Evolutionary conservation across 2,113 vertebrate species (phyloP).

Genomic region (Ptilonorhynchus violaceus): DNA sequence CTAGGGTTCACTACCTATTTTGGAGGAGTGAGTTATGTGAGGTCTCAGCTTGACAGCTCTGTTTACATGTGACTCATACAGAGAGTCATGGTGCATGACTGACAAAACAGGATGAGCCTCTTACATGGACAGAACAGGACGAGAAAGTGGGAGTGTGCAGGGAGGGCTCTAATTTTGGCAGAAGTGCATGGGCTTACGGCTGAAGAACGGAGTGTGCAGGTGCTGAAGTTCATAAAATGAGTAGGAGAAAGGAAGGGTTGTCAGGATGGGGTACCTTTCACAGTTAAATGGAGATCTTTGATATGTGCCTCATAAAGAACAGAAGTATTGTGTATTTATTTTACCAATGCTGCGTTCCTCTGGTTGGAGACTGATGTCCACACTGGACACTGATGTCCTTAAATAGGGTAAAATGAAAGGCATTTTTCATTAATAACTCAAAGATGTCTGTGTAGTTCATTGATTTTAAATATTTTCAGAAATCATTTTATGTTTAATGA

Average conservation of each 20-base stretch:
- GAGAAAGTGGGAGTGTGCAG: neutral
- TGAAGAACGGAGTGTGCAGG: neutral
- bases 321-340: neutral
- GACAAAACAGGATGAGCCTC: neutral
- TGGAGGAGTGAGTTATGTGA: neutral
- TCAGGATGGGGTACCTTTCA: neutral
- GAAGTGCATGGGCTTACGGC: neutral
- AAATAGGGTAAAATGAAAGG: neutral
- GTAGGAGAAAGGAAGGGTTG: neutral
- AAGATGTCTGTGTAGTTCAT: neutral
- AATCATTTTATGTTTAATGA: neutral
- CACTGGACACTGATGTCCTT: neutral
- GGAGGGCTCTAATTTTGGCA: neutral
- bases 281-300: neutral
- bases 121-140: neutral
- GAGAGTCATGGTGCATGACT: neutral
- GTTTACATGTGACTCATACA: neutral
- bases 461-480: neutral
- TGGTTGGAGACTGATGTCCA: neutral
- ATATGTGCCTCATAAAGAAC: neutral
- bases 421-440: neutral
- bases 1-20: neutral
- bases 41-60: neutral
- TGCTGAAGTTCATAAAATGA: neutral
- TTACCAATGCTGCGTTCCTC: neutral